Base-by-base conservation (phyloP, 2,888 invertebrate species). In the Synergus umbraculus region DNA sequence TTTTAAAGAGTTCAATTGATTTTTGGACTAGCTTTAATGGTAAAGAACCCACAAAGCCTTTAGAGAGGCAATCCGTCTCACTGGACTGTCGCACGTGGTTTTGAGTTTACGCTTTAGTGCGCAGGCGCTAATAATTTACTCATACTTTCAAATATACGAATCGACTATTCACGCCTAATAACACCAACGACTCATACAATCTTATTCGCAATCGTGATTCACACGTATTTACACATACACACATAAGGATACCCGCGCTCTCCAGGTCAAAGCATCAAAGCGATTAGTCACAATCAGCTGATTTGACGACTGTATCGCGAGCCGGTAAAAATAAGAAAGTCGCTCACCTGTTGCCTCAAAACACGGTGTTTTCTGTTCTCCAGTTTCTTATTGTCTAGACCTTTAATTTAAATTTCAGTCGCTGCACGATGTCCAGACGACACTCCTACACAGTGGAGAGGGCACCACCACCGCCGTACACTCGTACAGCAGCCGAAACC, bases 91-190 rank as follows among this genome's bases (percentile, higher is more conserved):
- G 54, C 73, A 73, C 73, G 73, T 73, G 73, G 73, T 41, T 54
- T 49, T 37, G 41, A 73, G 29, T n/a, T 37, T 37, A 29, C 2
- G 29, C 63, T 22, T 60, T 22, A 63, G 29, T 63, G 13, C 29
- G 29, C 63, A 63, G 29, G 4, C 18, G 63, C 29, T 8, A 63
- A 18, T 22, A 18, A 41, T 54, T 54, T n/a, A 73, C 73, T 54
- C n/a, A 73, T n/a, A 54, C 73, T 73, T 54, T 73, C n/a, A 73
- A 73, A 73, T 54, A 41, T 49, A 49, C 54, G 41, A 73, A 73
- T 73, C 73, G 73, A 73, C 73, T 54, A 73, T 73, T 73, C 73
- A 73, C 49, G 49, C 41, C 73, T 73, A 54, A 49, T 29, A 46
- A 49, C 69, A 69, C 49, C 37, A 37, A 73, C 69, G 54, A 41